Evolutionary conservation across 1,140 invertebrate species (phyloP).

Genomic region (Drosophila sulfurigaster): DNA sequence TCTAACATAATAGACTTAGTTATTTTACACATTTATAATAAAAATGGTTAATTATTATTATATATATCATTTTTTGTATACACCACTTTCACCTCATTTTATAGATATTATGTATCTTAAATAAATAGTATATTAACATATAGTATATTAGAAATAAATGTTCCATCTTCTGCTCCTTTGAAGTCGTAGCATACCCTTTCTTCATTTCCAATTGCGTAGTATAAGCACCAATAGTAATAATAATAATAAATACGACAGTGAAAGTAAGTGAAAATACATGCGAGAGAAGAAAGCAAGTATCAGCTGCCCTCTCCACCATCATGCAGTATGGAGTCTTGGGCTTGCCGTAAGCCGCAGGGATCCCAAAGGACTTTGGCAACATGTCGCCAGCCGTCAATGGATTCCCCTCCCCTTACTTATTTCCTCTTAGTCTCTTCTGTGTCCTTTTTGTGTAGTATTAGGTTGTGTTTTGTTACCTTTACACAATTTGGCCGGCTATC

Average conservation of each 20-base stretch:
- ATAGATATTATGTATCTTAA: too few relatives aligned
- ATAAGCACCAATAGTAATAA: slow-evolving; percentile 39
- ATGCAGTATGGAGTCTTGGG: neutral
- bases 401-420: neutral
- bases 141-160: too few relatives aligned
- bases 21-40: too few relatives aligned
- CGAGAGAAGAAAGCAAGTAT: slow-evolving; percentile 16
- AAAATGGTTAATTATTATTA: too few relatives aligned
- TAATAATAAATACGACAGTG: slow-evolving; percentile 43
- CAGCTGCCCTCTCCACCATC: neutral
- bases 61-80: too few relatives aligned
- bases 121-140: neutral
- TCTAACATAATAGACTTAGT: too few relatives aligned
- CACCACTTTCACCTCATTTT: too few relatives aligned
- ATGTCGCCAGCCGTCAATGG: slow-evolving; percentile 40
- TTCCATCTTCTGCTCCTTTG: neutral
- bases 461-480: slow-evolving; percentile 58
- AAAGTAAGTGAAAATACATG: slow-evolving; percentile 72
- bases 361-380: slow-evolving; percentile 72
- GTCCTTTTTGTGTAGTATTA: slow-evolving; percentile 8
- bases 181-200: neutral
- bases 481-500: slow-evolving; percentile 46
- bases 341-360: slow-evolving; percentile 52
- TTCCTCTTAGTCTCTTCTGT: neutral
- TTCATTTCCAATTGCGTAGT: neutral